Evolutionary conservation across 2,888 invertebrate species (phyloP).

Genomic region (Macrosiphum euphorbiae): DNA sequence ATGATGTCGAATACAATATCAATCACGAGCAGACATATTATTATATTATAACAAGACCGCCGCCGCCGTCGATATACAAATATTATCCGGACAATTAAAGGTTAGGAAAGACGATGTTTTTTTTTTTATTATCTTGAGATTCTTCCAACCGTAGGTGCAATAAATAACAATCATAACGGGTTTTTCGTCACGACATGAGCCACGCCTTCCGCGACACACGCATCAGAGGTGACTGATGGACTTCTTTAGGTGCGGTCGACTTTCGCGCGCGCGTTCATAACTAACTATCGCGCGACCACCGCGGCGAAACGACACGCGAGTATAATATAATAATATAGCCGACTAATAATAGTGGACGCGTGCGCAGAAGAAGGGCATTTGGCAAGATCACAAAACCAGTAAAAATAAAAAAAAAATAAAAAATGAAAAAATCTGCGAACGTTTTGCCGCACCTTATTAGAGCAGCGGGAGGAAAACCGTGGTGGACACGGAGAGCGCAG

Average conservation of each 20-base stretch:
- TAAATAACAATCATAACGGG: background rate
- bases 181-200: background rate
- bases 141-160: background rate
- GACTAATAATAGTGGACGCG: slow-evolving; percentile 56
- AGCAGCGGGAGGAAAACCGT: background rate
- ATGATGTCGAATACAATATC: slow-evolving; percentile 17
- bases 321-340: slow-evolving; percentile 11
- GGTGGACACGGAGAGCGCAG: background rate
- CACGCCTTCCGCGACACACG: background rate
- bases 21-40: background rate
- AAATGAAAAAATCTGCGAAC: slow-evolving; percentile 27
- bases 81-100: background rate
- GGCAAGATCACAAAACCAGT: slow-evolving; percentile 46
- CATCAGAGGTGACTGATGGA: background rate
- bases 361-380: slow-evolving; percentile 24
- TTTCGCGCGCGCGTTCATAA: background rate
- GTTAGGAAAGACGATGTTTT: background rate
- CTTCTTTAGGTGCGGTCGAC: background rate
- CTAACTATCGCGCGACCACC: background rate
- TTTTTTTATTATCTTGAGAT: background rate
- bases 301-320: background rate
- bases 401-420: slow-evolving; percentile 30
- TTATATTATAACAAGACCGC: background rate
- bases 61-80: background rate
- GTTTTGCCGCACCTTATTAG: slow-evolving; percentile 58